A percentile compares a stretch with the other conserved stretches of the same genome.
phyloP scores from a whole-genome alignment of 1,140 invertebrate species.

The Ceratosolen fusciceps region DNA sequence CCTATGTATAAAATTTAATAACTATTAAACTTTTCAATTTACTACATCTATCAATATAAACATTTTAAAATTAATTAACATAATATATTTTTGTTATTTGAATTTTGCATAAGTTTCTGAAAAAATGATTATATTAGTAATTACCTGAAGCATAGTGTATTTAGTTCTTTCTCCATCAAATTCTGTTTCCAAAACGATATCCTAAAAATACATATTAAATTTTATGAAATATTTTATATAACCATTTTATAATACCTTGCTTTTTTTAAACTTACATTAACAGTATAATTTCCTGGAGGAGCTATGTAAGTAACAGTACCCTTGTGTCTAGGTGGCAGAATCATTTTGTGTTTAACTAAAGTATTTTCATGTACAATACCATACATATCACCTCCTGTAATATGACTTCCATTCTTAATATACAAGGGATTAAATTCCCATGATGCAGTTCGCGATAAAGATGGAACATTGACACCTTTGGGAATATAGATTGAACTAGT shows the following conservation, averaged over 20 bases:
- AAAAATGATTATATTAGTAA: background rate
- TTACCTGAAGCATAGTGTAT: constrained; percentile 93
- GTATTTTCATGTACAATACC: constrained; percentile 97
- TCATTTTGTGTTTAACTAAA: constrained; percentile 96
- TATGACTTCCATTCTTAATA: constrained; percentile 90
- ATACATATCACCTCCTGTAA: constrained; percentile 98
- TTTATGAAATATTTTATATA: background rate
- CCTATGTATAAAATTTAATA: constrained; percentile 50
- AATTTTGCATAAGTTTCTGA: too few relatives aligned
- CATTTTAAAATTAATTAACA: background rate
- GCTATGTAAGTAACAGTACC: constrained; percentile 97
- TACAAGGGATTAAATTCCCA: constrained; percentile 96
- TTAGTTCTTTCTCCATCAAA: constrained; percentile 96
- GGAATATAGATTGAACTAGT: constrained; percentile 99
- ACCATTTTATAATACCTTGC: background rate
- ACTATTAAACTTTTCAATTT: background rate
- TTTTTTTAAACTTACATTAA: constrained; percentile 80
- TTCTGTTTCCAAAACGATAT: constrained; percentile 96
- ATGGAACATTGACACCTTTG: constrained; percentile 96
- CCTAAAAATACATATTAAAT: constrained; percentile 72
- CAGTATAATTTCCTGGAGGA: constrained; percentile 93
- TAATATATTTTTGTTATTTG: background rate
- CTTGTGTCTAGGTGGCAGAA: constrained; percentile 93
- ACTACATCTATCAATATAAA: too few relatives aligned
- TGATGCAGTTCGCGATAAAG: constrained; percentile 83